Conservation (phyloP, 2,797 vertebrate species). For the Aphelocoma californica region DNA sequence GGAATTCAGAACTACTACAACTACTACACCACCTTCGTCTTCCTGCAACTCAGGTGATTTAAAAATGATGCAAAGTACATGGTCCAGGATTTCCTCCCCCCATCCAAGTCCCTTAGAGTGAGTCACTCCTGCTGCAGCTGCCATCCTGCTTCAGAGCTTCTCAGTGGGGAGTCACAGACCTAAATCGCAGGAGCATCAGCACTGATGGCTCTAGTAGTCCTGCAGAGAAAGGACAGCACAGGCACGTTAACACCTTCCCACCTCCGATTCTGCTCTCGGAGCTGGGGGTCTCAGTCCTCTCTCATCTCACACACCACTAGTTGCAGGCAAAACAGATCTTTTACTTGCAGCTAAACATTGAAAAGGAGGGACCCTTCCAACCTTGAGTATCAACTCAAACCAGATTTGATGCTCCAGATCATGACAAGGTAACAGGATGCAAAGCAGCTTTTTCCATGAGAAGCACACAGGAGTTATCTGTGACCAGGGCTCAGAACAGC, state of each 20-base stretch:
- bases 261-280: neutral
- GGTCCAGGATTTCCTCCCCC: constrained; percentile 37
- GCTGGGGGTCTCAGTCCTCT: neutral
- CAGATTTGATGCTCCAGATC: neutral
- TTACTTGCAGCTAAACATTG: neutral
- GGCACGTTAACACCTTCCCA: neutral
- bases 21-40: neutral
- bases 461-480: neutral
- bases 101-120: constrained; percentile 23
- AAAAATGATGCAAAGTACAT: constrained; percentile 41
- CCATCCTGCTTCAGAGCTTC: constrained; percentile 45
- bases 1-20: constrained; percentile 10
- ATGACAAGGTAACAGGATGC: neutral
- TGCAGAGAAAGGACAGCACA: constrained; percentile 46
- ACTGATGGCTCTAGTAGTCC: constrained; percentile 77
- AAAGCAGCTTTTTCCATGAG: neutral
- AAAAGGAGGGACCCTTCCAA: neutral
- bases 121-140: constrained; percentile 58
- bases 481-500: neutral
- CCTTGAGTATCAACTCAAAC: neutral
- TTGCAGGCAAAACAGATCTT: neutral
- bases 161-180: constrained; percentile 57
- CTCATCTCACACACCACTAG: neutral
- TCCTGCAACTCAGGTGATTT: constrained; percentile 46
- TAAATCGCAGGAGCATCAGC: constrained; percentile 62